Evolutionary conservation across 2,888 invertebrate species (phyloP), one percentile per base, ranked within the genome.

Genomic region (Luperina nickerlii): DNA sequence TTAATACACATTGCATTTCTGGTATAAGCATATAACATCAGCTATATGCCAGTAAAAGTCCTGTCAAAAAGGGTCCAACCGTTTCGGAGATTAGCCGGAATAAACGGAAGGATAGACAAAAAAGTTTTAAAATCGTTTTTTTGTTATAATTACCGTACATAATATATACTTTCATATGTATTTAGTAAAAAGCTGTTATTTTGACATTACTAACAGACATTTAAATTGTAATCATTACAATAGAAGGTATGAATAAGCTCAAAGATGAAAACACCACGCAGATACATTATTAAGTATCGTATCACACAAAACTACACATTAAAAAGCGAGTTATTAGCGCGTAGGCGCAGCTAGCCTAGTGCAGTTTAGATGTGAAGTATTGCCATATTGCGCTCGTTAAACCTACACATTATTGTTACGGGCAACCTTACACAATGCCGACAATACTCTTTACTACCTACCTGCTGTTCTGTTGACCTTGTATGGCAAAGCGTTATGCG

Each of bases 351-450:
- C 71, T 38, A 65, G 42, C 27, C 11, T 24, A 51, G n/a, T 18
- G 51, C 48, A 73, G 69, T 69, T 76, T 72, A 84, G 72, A 79
- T 82, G 77, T 79, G 67, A 81, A 68, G 65, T 85, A 85, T 67
- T 45, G 75, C 68, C 66, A 65, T 85, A 85, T 67, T 45, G 75
- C 68, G 68, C 82, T 79, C 85, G 85, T 87, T 87, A 86, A 81
- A 65, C 42, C 27, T 48, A 45, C 73, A 86, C 78, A 79, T 87
- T 86, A 87, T 86, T 78, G 85, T 62, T 77, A 84, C 68, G 51
- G 51, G 13, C 60, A 51, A 54, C 42, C 71, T 74, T 70, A 71
- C 74, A 87, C 79, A 85, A 78, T 76, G 85, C 76, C 73, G 74
- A 65, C 77, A 20, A 48, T 13, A 51, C 73, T 54, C 60, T 78